These are phyloP conservation scores for Neodiprion fabricii DNA, from an alignment of 1,140 invertebrate species.

Conservation along the genomic window DNA sequence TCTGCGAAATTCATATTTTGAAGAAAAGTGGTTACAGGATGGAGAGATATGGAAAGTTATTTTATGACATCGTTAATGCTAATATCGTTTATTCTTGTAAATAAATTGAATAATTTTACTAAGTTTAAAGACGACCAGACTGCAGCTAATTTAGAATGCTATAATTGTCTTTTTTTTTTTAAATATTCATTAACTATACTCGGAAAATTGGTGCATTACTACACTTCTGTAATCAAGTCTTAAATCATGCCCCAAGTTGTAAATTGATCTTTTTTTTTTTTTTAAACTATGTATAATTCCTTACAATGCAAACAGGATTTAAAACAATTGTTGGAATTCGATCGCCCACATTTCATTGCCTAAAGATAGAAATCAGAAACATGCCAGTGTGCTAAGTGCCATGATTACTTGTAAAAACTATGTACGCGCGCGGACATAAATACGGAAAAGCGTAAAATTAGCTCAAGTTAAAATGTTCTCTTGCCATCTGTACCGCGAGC, in stretches of 20 bases:
- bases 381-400: conserved; percentile 55
- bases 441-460: conserved; percentile 28
- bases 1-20: background rate
- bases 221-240: background rate
- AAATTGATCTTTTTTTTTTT: background rate
- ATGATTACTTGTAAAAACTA: conserved; percentile 41
- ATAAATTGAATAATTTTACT: background rate
- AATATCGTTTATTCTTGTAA: background rate
- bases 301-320: background rate
- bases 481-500: conserved; percentile 42
- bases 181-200: background rate
- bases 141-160: background rate
- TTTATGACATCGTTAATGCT: background rate
- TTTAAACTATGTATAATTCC: background rate
- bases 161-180: background rate
- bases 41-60: background rate
- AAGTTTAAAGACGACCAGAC: conserved; percentile 2
- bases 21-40: background rate
- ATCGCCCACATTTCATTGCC: background rate
- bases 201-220: background rate
- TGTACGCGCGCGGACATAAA: conserved; percentile 2
- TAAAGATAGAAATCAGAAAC: conserved; percentile 30
- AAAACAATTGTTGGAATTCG: background rate
- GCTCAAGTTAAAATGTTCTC: conserved; percentile 39
- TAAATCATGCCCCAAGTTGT: background rate